Evolutionary conservation across 30 jellyfish, hydroid and myxozoan genomes (phyloP), one percentile per base, ranked within the genome.

Genomic region (Hydra vulgaris): DNA sequence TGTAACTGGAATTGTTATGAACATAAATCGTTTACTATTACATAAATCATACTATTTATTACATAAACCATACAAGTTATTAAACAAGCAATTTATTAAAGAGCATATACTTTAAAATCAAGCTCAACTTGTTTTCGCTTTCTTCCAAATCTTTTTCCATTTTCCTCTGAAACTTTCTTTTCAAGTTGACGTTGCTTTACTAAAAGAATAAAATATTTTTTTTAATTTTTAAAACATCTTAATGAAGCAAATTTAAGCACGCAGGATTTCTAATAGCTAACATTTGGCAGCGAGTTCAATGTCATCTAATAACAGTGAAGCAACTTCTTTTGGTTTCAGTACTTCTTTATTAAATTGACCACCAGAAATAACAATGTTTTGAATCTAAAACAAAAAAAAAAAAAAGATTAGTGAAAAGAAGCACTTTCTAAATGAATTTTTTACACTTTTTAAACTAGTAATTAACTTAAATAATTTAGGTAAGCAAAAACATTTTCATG

Each of bases 281-380:
- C 96, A 83, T 83, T 86, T 91, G 17, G 95, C 84, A 66, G 87
- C 95, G 89, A 91, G 81, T 72, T 91, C 98, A 71, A 72, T 96
- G 77, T 91, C 98, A 77, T 91, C 98, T 74, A 91, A 74, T 69
- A 91, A 72, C 70, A 91, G 83, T 25, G 98, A 91, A 17, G 87
- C 98, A 74, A 91, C 98, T 80, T 91, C 98, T 80, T 91, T 91
- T 22, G 98, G 98, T 79, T 85, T 80, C 77, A 91, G 84, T 22
- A 95, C 96, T 70, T 91, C 98, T 19, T 94, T 95, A n/a, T 84
- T 79, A 26, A 91, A 86, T 73, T 91, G 98, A 22, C 98, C 98
- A 22, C 98, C 98, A 23, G 98, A 91, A 5, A 91, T 91, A 76
- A 91, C 98, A 53, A 91, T 86, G 71, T 91, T 91, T 76, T 91